A percentile compares a stretch with the other conserved stretches of the same genome.
Evolutionary conservation across 2,113 vertebrate species (phyloP).

Genomic region (Clinocottus analis): DNA sequence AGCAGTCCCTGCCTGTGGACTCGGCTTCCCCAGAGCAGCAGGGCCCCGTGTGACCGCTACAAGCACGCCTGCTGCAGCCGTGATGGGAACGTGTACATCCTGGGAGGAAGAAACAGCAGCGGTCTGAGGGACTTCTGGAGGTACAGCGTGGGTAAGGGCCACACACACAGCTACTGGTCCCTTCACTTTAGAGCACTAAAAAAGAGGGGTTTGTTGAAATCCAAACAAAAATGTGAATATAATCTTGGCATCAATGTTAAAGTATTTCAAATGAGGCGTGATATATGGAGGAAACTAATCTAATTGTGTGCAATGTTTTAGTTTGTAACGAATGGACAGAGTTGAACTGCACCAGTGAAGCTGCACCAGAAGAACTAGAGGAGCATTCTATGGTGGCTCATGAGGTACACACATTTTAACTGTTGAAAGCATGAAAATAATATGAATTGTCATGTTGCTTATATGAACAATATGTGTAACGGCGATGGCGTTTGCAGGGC

Average conservation of each 20-base stretch:
- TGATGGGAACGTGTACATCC: slow-evolving; percentile 83
- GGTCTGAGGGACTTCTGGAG: slow-evolving; percentile 88
- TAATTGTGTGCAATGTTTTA: slow-evolving; percentile 46
- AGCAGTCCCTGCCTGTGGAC: slow-evolving; percentile 76
- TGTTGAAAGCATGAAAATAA: neutral
- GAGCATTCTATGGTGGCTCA: slow-evolving; percentile 89
- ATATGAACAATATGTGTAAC: neutral
- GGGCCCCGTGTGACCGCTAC: slow-evolving; percentile 84
- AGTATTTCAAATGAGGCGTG: neutral
- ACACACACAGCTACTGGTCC: neutral
- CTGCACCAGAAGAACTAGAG: slow-evolving; percentile 88
- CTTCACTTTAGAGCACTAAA: neutral
- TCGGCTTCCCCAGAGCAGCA: slow-evolving; percentile 73
- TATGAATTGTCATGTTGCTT: neutral
- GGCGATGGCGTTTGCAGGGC: slow-evolving; percentile 70
- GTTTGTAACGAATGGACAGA: slow-evolving; percentile 85
- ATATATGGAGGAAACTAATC: neutral
- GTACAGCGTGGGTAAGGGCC: slow-evolving; percentile 85
- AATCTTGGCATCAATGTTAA: neutral
- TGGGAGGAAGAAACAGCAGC: slow-evolving; percentile 83
- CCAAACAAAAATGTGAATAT: neutral
- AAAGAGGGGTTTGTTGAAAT: neutral
- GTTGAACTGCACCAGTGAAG: slow-evolving; percentile 76
- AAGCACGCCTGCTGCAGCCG: slow-evolving; percentile 85
- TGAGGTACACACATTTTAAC: slow-evolving; percentile 75